These are phyloP conservation scores for Drosophila guanche DNA, from an alignment of 1,140 invertebrate species.

Conservation along the genomic window DNA sequence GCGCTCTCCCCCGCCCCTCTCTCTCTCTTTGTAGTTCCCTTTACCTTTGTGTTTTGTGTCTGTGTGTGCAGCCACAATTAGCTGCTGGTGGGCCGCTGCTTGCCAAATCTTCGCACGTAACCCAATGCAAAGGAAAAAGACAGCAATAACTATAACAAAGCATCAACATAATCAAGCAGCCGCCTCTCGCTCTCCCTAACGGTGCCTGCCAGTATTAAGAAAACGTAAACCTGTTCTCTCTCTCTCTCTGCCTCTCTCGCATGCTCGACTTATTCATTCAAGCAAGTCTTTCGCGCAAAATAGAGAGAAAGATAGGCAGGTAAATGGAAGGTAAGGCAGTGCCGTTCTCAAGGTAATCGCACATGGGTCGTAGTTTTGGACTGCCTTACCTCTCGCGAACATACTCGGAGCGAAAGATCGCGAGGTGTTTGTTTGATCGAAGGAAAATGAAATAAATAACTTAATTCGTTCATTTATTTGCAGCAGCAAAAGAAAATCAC, in stretches of 20 bases:
- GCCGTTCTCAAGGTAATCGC: too few species aligned
- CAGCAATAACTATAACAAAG: conserved; percentile 33
- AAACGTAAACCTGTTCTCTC: conserved; percentile 61
- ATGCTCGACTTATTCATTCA: conserved; percentile 54
- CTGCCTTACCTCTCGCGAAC: too few species aligned
- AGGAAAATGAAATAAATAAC: conserved; percentile 25
- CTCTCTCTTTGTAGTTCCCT: conserved; percentile 3
- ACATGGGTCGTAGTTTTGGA: too few species aligned
- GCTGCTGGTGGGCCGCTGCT: conserved; percentile 49
- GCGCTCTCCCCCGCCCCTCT: conserved; percentile 1
- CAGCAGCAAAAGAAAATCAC: conserved; percentile 14
- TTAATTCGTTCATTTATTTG: conserved; percentile 41
- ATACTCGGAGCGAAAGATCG: too few species aligned
- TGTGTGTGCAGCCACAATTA: conserved; percentile 62
- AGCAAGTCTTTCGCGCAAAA: conserved; percentile 32
- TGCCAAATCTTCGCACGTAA: conserved; percentile 71
- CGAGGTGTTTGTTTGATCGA: conserved; percentile 13
- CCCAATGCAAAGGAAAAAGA: conserved; percentile 50
- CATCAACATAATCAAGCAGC: conserved; percentile 64
- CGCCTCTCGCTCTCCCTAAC: conserved; percentile 59
- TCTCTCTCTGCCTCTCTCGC: conserved; percentile 6
- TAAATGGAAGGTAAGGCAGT: too few species aligned
- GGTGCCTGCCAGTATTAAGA: conserved; percentile 64
- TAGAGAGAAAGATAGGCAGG: background rate
- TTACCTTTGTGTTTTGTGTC: conserved; percentile 38